Evolutionary conservation across 1,140 invertebrate genomes (phyloP).

Genomic region (Drosophila dunni): DNA sequence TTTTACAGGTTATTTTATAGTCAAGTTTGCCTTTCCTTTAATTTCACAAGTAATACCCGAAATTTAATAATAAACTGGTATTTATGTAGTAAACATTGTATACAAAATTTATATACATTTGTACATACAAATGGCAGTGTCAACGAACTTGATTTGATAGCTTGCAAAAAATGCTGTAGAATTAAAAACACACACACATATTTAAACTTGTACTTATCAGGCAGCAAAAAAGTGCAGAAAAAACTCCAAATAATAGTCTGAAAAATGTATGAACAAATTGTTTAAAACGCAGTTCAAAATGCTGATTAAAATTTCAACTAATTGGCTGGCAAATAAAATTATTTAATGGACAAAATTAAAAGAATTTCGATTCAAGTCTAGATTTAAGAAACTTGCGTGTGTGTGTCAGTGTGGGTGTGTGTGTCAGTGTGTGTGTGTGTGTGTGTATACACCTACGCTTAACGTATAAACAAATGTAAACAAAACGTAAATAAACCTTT

Average conservation of each 20-base stretch:
- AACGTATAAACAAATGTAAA: conserved; percentile 73
- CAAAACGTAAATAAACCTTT: conserved; percentile 59
- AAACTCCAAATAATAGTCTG: conserved; percentile 3
- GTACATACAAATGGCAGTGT: conserved; percentile 26
- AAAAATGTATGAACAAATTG: conserved; percentile 2
- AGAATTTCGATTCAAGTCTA: neutral
- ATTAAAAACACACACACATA: conserved; percentile 12
- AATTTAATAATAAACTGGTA: conserved; percentile 1
- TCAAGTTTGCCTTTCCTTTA: too few relatives aligned
- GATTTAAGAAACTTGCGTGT: conserved; percentile 1
- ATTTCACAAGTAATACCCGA: neutral
- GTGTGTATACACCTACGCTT: conserved; percentile 47
- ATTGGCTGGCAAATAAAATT: neutral
- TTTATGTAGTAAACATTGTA: neutral
- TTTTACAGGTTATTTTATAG: neutral
- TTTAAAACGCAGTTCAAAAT: neutral
- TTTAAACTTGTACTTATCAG: conserved; percentile 49
- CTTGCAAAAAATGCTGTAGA: conserved; percentile 45
- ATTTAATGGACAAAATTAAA: neutral
- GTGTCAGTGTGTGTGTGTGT: conserved; percentile 11
- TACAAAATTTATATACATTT: neutral
- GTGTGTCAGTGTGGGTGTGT: too few relatives aligned
- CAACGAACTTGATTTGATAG: conserved; percentile 67
- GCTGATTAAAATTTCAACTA: conserved; percentile 2
- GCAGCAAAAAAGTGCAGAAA: conserved; percentile 15